Evolutionary conservation across 2,888 invertebrate genomes (phyloP), one percentile per base, ranked within the genome.

Genomic region (Papilio gigon): DNA sequence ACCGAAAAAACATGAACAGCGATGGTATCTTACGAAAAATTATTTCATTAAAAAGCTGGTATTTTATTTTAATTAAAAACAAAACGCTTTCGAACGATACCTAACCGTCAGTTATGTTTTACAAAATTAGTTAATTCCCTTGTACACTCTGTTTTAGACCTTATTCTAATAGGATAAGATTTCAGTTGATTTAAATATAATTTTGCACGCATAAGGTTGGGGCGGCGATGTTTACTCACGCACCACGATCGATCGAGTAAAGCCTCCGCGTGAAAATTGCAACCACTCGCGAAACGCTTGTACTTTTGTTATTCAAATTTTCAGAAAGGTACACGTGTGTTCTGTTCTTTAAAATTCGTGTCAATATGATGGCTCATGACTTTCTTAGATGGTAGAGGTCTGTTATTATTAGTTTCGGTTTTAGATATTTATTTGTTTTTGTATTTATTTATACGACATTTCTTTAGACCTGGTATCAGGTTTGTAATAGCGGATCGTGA

Each of bases 261-360:
- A 86, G 82, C 85, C 88, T 90, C 79, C 85, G 87, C 89, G 88
- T 86, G 90, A 90, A 91, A 90, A 89, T 92, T 89, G 90, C 90
- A 89, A 90, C 81, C 81, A 84, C 81, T 79, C 80, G 80, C 76
- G 73, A 73, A 75, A 76, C 78, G 77, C 75, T 76, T 81, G 78
- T 77, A 81, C 82, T 71, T 77, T 72, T 74, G 67, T 73, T 82
- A 82, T 80, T 82, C 81, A 70, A 81, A 80, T 79, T 76, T 53
- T 79, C 85, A 85, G 76, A 68, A 40, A n/a, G n/a, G n/a, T n/a
- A n/a, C n/a, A n/a, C n/a, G n/a, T n/a, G n/a, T n/a, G n/a, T n/a
- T n/a, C n/a, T n/a, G n/a, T n/a, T n/a, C n/a, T n/a, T n/a, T n/a
- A n/a, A n/a, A n/a, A n/a, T n/a, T n/a, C n/a, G n/a, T n/a, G n/a